phyloP scores from a whole-genome alignment of 2,113 vertebrate genomes.

The Neoarius graeffei region DNA sequence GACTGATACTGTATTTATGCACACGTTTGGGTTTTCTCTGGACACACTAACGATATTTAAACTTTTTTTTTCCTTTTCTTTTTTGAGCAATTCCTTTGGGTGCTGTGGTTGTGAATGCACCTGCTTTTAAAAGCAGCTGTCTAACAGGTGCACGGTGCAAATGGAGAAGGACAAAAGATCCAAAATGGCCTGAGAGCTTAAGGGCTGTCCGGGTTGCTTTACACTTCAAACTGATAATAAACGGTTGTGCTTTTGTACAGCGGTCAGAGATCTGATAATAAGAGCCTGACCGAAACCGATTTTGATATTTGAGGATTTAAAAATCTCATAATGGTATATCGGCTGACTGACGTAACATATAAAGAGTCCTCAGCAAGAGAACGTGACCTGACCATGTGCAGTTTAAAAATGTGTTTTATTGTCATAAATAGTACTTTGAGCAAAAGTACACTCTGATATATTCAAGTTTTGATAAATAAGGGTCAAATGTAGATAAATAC shows the following conservation, averaged over 20 bases:
- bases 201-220: background rate
- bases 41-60: background rate
- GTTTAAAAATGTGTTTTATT: no score
- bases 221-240: background rate
- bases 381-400: no score
- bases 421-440: no score
- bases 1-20: background rate
- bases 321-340: no score
- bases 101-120: background rate
- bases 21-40: background rate
- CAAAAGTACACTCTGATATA: no score
- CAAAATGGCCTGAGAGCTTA: background rate
- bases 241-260: background rate
- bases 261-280: background rate
- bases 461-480: no score
- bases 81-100: background rate
- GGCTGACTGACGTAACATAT: no score
- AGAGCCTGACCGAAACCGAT: no score
- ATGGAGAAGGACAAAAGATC: background rate
- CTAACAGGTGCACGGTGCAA: slow-evolving; percentile 24
- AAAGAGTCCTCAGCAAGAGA: no score
- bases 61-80: background rate
- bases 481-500: no score
- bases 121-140: slow-evolving; percentile 28
- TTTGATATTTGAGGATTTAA: no score